Evolutionary conservation across 2,888 invertebrate species (phyloP), one percentile per base, ranked within the genome.

Genomic region (Ceratothoa steindachneri): DNA sequence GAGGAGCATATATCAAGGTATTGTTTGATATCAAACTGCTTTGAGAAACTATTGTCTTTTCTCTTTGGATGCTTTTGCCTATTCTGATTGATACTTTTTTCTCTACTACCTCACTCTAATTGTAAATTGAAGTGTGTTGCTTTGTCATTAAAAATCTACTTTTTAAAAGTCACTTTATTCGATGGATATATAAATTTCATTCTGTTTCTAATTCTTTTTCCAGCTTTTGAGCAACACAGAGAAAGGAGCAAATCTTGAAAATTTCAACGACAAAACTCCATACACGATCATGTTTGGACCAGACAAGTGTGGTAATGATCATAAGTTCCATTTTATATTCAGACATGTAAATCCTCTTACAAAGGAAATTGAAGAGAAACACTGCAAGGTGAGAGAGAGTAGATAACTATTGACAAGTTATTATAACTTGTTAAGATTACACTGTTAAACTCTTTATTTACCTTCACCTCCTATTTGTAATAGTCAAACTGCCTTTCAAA

Each of bases 231-330:
- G 74, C 68, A n/a, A 68, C 19, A 55, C 69, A 9, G 70, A 74
- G 29, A 67, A 60, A 24, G 41, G 51, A 9, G 29, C 53, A 83
- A 85, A 81, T 29, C 83, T 87, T 84, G 90, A 89, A 80, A 87
- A 89, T 83, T 96, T 98, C 86, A 89, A 93, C 84, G 98, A 99
- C 86, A 96, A 95, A 86, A 96, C 97, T 0, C 92, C 96, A 0
- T 99, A 98, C 86, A 93, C 96, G 1, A 95, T 99, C 82, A 99
- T 99, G 99, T 99, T 99, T 86, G 99, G 99, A 0, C 98, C 98
- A 7, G 99, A 99, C 87, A 99, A 97, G 86, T 99, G 99, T 86
- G 98, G 98, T 80, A 93, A 92, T 83, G 95, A 95, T 84, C 91
- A 93, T 83, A 97, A 97, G 87, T 83, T 90, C 9, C 91, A 91